Base-by-base conservation (phyloP, 2,797 vertebrate species). In the Meda fulgida region DNA sequence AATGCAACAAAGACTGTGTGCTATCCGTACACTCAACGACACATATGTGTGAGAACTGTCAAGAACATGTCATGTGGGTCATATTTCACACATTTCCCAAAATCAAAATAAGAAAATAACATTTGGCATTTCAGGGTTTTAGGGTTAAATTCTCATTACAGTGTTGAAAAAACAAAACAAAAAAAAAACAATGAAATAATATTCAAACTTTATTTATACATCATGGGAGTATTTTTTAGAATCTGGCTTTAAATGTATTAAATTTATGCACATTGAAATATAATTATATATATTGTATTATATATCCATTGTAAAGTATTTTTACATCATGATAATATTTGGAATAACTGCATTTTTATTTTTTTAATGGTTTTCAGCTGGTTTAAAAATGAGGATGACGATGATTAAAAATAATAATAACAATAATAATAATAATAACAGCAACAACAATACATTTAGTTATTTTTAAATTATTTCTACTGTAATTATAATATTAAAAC, bases 1-100 rank as follows among this genome's bases (percentile, higher is more conserved):
- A 78, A 85, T 60, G 55, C 63, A 65, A 84, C 81, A 55, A 69
- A 70, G 34, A 40, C 31, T 38, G 66, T 40, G 55, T 60, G 72
- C 66, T 73, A 21, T 46, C 36, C 34, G 29, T 8, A 21, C 80
- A 67, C 43, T 11, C 16, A 21, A 72, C 11, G 51, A 58, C 51
- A 58, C 36, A 31, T 34, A 58, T 81, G 51, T 71, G 34, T 5
- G 76, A 43, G 60, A 60, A 23, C 76, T 63, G 76, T 43, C 55
- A 29, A 18, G 14, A 78, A 29, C 36, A 19, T 78, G 76, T 63
- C 55, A 63, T 19, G 23, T 10, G 36, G n/a, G 36, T 63, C 53
- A 60, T 26, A 19, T 78, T 38, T 60, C 48, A 53, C 72, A 75
- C 29, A 31, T 53, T 75, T 53, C 13, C 36, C 34, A 78, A 60